phyloP scores from a whole-genome alignment of 2,113 vertebrate species.

The Tursiops truncatus region DNA sequence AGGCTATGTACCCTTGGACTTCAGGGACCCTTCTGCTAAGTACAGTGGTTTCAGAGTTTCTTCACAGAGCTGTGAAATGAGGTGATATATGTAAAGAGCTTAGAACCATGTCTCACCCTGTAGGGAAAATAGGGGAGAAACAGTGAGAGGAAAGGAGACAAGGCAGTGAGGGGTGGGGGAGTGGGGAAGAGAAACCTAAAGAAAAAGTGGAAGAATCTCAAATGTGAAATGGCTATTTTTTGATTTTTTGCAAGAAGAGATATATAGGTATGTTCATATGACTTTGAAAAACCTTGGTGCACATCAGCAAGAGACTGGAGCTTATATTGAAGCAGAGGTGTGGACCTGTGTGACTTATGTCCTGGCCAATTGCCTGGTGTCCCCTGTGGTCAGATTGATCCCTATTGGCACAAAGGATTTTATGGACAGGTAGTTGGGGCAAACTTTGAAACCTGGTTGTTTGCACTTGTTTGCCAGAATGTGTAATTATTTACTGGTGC shows the following conservation, averaged over 20 bases:
- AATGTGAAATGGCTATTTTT: background rate
- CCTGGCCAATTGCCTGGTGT: background rate
- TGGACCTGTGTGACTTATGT: background rate
- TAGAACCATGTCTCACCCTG: background rate
- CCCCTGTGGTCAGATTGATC: background rate
- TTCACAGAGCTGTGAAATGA: background rate
- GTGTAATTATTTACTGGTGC: slow-evolving; percentile 55
- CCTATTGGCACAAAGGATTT: background rate
- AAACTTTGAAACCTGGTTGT: slow-evolving; percentile 54
- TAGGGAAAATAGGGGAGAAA: background rate
- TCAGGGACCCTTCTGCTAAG: background rate
- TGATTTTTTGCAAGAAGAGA: background rate
- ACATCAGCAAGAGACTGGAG: background rate
- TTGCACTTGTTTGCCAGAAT: slow-evolving; percentile 46
- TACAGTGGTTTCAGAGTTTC: background rate
- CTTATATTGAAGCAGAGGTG: background rate
- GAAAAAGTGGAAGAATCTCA: background rate
- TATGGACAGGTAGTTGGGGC: background rate
- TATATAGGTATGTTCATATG: background rate
- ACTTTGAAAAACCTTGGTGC: background rate
- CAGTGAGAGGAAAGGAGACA: background rate
- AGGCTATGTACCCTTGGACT: background rate
- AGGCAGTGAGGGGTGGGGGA: background rate
- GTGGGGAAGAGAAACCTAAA: background rate
- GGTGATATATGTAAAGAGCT: background rate